Evolutionary conservation across 1,140 invertebrate genomes (phyloP).

Genomic region (Paracyclopina nana): DNA sequence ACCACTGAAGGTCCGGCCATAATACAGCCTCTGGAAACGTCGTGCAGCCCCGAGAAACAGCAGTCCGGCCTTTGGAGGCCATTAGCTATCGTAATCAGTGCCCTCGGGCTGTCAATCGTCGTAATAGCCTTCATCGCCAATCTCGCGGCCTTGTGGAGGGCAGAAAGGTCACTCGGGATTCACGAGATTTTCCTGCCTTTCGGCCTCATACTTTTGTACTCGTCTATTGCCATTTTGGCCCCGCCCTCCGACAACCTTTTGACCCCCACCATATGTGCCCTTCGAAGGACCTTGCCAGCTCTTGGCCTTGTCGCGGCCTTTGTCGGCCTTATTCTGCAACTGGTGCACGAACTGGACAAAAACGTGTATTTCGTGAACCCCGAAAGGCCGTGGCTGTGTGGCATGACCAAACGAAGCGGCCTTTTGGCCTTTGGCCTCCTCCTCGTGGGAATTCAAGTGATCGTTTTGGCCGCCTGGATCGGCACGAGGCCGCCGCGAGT

Average conservation of each 20-base stretch:
- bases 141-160: too few relatives aligned
- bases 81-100: too few relatives aligned
- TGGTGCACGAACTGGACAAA: not conserved
- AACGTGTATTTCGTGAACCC: not conserved
- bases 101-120: too few relatives aligned
- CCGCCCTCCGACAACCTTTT: not conserved
- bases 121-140: too few relatives aligned
- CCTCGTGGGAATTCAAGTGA: not conserved
- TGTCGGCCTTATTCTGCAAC: not conserved
- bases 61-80: too few relatives aligned
- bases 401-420: not conserved
- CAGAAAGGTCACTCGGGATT: too few relatives aligned
- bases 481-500: not conserved
- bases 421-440: not conserved
- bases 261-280: not conserved
- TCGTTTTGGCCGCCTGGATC: not conserved
- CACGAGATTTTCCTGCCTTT: not conserved
- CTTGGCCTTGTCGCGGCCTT: not conserved
- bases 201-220: not conserved
- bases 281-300: not conserved
- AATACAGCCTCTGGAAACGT: too few relatives aligned
- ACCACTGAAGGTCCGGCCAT: too few relatives aligned
- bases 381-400: not conserved
- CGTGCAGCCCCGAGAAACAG: too few relatives aligned
- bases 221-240: not conserved